phyloP scores from a whole-genome alignment of 2,797 vertebrate species.

The Premnoplex brunnescens region DNA sequence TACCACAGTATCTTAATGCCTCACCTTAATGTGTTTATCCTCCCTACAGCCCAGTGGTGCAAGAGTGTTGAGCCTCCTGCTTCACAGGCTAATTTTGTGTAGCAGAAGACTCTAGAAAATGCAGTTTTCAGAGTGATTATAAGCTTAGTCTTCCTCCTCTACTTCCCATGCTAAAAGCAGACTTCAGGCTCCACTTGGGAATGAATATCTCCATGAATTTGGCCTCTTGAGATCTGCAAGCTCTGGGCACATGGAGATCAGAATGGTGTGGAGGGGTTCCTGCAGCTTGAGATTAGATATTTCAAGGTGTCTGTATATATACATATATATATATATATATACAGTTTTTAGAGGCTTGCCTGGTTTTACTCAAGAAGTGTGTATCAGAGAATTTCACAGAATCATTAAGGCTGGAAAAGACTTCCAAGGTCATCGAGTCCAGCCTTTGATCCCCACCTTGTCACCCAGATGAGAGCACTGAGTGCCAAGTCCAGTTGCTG shows the following conservation, averaged over 20 bases:
- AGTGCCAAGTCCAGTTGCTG: not conserved
- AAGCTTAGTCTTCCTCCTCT: not conserved
- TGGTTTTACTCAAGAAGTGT: not conserved
- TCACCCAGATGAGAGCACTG: not conserved
- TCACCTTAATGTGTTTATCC: conserved; percentile 47
- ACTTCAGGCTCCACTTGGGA: rapidly evolving
- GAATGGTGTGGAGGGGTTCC: not conserved
- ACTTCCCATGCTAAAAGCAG: not conserved
- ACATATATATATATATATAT: too few relatives aligned
- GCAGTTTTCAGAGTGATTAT: not conserved
- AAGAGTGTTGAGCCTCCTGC: not conserved
- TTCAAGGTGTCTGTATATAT: not conserved
- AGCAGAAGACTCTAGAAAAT: not conserved
- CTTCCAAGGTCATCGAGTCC: rapidly evolving
- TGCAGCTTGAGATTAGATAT: not conserved
- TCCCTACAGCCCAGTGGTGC: not conserved
- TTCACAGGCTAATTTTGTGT: not conserved
- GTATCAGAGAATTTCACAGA: not conserved
- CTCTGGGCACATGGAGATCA: not conserved
- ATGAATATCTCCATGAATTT: not conserved
- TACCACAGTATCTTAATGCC: conserved; percentile 46
- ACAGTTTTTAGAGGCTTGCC: not conserved
- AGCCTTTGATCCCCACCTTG: not conserved
- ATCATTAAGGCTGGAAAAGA: not conserved
- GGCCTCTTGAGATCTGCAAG: not conserved